Conservation (phyloP, 2,113 vertebrate species). For the Acinonyx jubatus region DNA sequence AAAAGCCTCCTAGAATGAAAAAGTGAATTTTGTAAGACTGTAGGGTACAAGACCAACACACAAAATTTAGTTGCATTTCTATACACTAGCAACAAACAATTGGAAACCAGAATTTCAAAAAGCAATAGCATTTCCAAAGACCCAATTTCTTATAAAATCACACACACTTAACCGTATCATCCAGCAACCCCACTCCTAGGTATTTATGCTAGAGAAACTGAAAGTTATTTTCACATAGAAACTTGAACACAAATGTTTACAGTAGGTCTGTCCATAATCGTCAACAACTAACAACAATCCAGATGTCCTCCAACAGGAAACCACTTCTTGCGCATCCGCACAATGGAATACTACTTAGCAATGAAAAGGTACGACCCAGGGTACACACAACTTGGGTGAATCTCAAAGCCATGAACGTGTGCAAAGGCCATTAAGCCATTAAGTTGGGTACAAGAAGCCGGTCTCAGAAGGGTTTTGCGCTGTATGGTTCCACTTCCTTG, state of each 20-base stretch:
- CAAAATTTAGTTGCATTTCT: background rate
- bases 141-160: background rate
- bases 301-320: background rate
- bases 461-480: background rate
- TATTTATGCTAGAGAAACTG: background rate
- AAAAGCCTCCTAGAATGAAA: background rate
- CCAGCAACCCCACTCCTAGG: background rate
- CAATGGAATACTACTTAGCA: accelerated
- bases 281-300: background rate
- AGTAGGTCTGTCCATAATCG: background rate
- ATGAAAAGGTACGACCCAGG: background rate
- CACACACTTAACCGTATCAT: background rate
- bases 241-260: background rate
- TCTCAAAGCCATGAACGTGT: background rate
- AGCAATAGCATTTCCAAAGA: background rate
- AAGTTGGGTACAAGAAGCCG: background rate
- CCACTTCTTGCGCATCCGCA: accelerated
- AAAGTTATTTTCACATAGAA: background rate
- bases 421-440: background rate
- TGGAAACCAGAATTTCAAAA: background rate
- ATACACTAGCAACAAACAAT: background rate
- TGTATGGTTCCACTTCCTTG: accelerated
- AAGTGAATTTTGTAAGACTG: background rate
- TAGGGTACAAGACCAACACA: background rate
- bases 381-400: background rate